A percentile compares a stretch with the other conserved stretches of the same genome.
These are phyloP conservation scores for Leptinotarsa lineolata DNA, from an alignment of 1,140 invertebrate species.

Conservation along the genomic window DNA sequence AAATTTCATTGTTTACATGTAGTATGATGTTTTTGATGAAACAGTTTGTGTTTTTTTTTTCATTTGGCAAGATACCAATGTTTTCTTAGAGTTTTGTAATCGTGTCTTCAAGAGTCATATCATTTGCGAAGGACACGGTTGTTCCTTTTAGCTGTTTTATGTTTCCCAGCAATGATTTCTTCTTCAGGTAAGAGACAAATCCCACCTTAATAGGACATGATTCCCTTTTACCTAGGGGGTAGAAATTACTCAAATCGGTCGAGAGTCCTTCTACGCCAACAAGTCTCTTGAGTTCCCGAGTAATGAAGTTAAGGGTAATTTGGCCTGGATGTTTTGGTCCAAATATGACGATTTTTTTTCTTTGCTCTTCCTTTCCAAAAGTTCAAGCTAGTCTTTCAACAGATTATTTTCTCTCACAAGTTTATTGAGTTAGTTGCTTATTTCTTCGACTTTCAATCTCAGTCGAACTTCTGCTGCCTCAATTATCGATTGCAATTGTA, in stretches of 20 bases:
- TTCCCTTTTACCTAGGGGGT: not conserved
- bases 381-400: conserved; percentile 10
- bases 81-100: conserved; percentile 14
- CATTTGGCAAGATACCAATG: not conserved
- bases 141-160: not conserved
- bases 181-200: conserved; percentile 4
- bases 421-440: not conserved
- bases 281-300: conserved; percentile 2
- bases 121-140: not conserved
- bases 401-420: conserved; percentile 4
- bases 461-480: too few relatives aligned
- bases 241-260: conserved; percentile 14
- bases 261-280: not conserved
- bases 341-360: conserved; percentile 4
- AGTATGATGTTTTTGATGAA: not conserved
- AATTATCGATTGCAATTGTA: too few relatives aligned
- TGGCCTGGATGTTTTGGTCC: not conserved
- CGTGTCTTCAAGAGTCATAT: conserved; percentile 4
- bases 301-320: not conserved
- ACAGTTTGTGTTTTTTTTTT: conserved; percentile 8
- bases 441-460: too few relatives aligned
- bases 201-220: conserved; percentile 6
- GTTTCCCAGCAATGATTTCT: not conserved
- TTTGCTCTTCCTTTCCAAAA: conserved; percentile 10
- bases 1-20: not conserved